Conservation (phyloP, 23 tunicate genomes). For the Oikopleura albicans region DNA sequence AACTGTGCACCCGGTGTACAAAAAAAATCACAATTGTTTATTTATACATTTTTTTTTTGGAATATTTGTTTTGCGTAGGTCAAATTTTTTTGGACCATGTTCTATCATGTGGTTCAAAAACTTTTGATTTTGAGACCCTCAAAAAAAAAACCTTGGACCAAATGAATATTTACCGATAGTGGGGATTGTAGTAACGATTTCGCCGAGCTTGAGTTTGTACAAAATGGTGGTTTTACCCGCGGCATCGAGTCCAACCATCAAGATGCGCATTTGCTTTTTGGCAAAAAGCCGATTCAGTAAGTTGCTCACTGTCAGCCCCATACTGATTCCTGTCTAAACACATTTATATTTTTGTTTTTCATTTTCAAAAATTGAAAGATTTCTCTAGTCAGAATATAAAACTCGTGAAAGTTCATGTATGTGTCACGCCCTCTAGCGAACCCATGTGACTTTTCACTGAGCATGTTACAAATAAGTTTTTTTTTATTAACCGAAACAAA, state of each 20-base stretch:
- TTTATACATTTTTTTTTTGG: too few species aligned
- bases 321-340: background rate
- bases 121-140: background rate
- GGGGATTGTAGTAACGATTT: constrained; percentile 32
- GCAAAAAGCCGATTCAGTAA: constrained; percentile 36
- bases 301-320: constrained; percentile 21
- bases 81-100: too few species aligned
- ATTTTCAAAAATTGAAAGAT: background rate
- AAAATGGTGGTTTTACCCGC: constrained; percentile 32
- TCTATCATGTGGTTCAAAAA: background rate
- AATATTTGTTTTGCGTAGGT: too few species aligned
- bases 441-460: too few species aligned
- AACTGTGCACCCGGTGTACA: too few species aligned
- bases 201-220: constrained; percentile 32
- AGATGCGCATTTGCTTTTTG: constrained; percentile 72
- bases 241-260: constrained; percentile 72
- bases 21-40: too few species aligned
- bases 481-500: background rate
- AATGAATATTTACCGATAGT: constrained; percentile 29
- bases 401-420: too few species aligned
- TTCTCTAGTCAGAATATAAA: background rate
- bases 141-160: too few species aligned
- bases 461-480: too few species aligned
- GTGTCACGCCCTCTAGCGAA: too few species aligned
- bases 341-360: background rate